Conservation (phyloP, 2,888 invertebrate genomes). For the Trachelus tabidus region DNA sequence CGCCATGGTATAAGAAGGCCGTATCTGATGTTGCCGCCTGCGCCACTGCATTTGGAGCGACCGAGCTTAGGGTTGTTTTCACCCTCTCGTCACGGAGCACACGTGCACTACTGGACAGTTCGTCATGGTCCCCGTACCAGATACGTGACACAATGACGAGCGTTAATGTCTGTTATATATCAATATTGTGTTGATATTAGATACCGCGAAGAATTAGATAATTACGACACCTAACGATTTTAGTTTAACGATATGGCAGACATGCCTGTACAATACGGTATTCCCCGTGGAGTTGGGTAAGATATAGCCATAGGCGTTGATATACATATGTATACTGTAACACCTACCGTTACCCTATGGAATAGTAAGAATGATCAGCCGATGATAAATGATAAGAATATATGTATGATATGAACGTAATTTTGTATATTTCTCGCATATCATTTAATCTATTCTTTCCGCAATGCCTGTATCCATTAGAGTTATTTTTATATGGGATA, state of each 20-base stretch:
- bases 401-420: background rate
- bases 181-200: slow-evolving; percentile 46
- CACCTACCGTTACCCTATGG: no score
- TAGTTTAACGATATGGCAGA: background rate
- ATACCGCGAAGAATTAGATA: slow-evolving; percentile 30
- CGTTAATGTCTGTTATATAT: slow-evolving; percentile 54
- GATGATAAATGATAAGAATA: background rate
- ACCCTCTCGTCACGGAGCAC: slow-evolving; percentile 33
- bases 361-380: no score
- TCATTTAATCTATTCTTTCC: background rate
- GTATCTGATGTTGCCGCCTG: background rate
- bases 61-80: slow-evolving; percentile 29
- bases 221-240: background rate
- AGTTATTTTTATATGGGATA: background rate
- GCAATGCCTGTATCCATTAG: background rate
- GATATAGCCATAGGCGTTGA: no score
- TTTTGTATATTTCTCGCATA: background rate
- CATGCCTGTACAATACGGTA: background rate
- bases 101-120: slow-evolving; percentile 48
- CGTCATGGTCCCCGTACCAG: slow-evolving; percentile 49
- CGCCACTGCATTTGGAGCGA: slow-evolving; percentile 39
- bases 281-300: background rate
- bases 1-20: background rate
- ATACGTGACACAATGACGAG: slow-evolving; percentile 47
- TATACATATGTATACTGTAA: no score